Base-by-base conservation (phyloP, 2,113 vertebrate genomes). In the Ariopsis seemanni region DNA sequence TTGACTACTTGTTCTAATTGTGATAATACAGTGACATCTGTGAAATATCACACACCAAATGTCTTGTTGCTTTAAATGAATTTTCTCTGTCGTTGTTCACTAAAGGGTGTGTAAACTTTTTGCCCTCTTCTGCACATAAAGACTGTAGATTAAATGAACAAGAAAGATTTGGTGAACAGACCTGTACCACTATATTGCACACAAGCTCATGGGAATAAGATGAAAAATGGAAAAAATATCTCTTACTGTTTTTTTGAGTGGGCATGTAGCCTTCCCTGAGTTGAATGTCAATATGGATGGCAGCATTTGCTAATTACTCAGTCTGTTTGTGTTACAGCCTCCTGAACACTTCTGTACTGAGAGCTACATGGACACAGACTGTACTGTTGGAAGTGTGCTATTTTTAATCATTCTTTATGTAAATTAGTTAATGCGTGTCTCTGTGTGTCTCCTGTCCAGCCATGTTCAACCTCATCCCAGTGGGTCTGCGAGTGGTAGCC, bases 381-480 rank as follows among this genome's bases (percentile, higher is more conserved):
- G 57, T 82, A 82, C 58, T 42, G 17, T 42, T 82, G 79, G 57
- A 62, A 18, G 57, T 86, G 69, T 58, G 55, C 8, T 71, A n/a
- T 74, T 82, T 82, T 62, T 82, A 82, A 62, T 9, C 53, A 1
- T 82, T 84, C 75, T 62, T 63, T 81, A 5, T 82, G n/a, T 27
- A 58, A 6, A 87, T 85, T 55, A 48, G 9, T 87, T 27, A 85
- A 52, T 79, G 27, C 25, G 1, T 67, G 11, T 83, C 17, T 83
- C 79, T 85, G 30, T 72, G 71, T 90, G 81, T 91, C 88, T 94
- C 77, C 74, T 89, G 92, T 91, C 81, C 92, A 99, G 98, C 97
- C 92, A 94, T 97, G 94, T 99, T 99, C 95, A 99, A 99, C 96
- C 98, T 99, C 94, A 99, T 99, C 91, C 98, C 98, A 69, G 98